Conservation (phyloP, 2,797 vertebrate species). For the Semaprochilodus insignis region DNA sequence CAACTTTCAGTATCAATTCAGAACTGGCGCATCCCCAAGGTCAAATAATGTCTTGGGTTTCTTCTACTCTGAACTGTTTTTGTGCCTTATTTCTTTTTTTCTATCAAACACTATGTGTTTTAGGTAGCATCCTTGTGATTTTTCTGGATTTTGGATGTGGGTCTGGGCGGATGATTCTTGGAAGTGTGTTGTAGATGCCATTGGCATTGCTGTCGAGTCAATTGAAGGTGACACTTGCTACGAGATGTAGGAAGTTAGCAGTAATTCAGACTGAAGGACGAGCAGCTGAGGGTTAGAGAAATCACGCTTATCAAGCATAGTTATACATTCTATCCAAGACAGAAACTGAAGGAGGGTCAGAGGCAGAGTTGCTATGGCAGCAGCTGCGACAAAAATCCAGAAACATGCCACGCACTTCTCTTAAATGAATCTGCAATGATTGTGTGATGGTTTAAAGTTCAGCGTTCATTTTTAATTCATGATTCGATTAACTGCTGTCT, state of each 20-base stretch:
- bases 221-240: background rate
- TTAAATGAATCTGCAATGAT: background rate
- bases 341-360: background rate
- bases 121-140: background rate
- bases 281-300: background rate
- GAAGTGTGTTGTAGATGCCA: background rate
- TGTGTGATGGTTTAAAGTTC: background rate
- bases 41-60: no score
- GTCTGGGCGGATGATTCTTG: background rate
- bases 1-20: no score
- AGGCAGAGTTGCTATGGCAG: slow-evolving; percentile 9
- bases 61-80: no score
- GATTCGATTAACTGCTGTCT: background rate
- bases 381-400: slow-evolving; percentile 2
- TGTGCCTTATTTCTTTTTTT: no score
- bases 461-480: background rate
- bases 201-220: background rate
- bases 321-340: background rate
- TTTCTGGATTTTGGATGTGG: background rate
- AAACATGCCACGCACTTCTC: background rate
- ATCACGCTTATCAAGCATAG: background rate
- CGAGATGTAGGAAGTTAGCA: background rate
- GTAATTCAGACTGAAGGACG: background rate
- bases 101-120: background rate
- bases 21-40: no score